Evolutionary conservation across 1,140 invertebrate species (phyloP), one percentile per base, ranked within the genome.

Genomic region (Phymastichus coffea): DNA sequence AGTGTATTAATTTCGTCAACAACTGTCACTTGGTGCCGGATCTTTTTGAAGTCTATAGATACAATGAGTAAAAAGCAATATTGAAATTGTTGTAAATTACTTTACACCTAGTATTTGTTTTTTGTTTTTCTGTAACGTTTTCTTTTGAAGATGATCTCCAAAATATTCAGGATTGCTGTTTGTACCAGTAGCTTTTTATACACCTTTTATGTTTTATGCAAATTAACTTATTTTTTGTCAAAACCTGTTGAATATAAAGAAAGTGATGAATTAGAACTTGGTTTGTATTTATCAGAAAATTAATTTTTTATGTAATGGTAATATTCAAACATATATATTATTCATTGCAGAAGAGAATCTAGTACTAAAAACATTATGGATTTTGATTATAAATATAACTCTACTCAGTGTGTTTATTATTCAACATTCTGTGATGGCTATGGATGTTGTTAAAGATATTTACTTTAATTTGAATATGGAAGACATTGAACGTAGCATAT

Each of bases 341-440:
- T 1, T 61, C 15, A 15, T 46, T 43, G 53, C 38, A 76, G 75
- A 67, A 62, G 67, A 72, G 20, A 63, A 57, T 56, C 17, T 51
- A 37, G 25, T 66, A 12, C 37, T 63, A 7, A 48, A 63, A 23
- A 63, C 59, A 10, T 28, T 77, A 28, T 73, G 67, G 67, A 62
- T 49, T 20, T 60, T 83, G n/a, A 44, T 81, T 3, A 61, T 70
- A 25, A 70, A 84, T 58, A 73, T 71, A 0, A 69, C 73, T n/a
- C 74, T 82, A 10, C 14, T 83, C 17, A 76, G 78, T 51, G 63
- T 66, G 10, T 84, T 84, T 52, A 79, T 84, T 38, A 66, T 83
- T 0, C 82, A 83, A 63, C 83, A 84, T 47, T 81, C 81, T 37
- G 56, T 80, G 2, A 77, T 83, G 75, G 77, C 81, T 30, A 80